Percentiles rank a stretch among this genome's conserved stretches.
Evolutionary conservation across 2,113 vertebrate genomes (phyloP).

Genomic region (Myotis davidii): DNA sequence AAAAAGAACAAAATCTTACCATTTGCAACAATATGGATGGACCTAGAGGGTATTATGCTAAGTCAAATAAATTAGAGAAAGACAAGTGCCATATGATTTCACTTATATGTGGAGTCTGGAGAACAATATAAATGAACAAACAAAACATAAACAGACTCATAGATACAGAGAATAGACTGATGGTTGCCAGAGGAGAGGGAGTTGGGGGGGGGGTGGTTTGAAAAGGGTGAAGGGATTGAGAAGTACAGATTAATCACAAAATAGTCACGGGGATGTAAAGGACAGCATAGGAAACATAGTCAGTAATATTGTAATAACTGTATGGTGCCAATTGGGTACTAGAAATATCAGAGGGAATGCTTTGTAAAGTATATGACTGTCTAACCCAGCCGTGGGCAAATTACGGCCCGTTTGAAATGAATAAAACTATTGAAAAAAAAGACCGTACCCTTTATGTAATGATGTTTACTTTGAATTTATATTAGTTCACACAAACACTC

Average conservation of each 20-base stretch:
- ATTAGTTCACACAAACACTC: no score
- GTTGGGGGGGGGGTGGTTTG: background rate
- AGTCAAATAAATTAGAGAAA: background rate
- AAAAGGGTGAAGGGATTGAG: background rate
- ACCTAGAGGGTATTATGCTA: background rate
- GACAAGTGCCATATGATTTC: background rate
- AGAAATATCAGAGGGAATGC: background rate
- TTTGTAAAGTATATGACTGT: background rate
- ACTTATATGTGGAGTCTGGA: background rate
- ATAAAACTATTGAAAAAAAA: no score
- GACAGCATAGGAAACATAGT: background rate
- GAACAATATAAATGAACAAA: background rate
- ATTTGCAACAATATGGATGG: background rate
- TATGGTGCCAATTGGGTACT: background rate
- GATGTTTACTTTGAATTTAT: no score
- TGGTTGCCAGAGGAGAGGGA: background rate
- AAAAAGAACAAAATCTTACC: background rate
- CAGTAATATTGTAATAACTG: background rate
- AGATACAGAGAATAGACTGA: background rate
- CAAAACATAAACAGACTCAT: background rate
- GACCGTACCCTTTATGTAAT: no score
- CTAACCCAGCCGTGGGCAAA: no score
- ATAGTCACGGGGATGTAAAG: background rate
- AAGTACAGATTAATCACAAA: background rate
- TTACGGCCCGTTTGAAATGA: no score